A percentile compares a stretch with the other conserved stretches of the same genome.
phyloP scores from a whole-genome alignment of 2,113 vertebrate genomes.

The Phalacrocorax pelagicus region DNA sequence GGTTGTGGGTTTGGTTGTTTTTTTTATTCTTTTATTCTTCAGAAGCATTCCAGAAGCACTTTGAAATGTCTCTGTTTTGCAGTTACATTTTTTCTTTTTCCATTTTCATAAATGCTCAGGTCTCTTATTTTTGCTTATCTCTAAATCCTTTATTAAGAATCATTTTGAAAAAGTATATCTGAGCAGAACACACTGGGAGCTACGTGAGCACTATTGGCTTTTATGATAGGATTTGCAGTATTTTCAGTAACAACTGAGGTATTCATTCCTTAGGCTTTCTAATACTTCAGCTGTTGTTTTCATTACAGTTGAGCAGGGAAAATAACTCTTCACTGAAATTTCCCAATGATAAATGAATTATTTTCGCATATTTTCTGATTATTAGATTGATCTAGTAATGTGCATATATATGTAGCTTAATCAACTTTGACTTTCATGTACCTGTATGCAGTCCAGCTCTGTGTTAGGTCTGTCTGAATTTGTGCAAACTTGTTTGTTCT shows the following conservation, averaged over 20 bases:
- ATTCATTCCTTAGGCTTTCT: background rate
- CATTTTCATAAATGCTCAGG: background rate
- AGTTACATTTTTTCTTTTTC: background rate
- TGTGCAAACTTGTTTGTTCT: background rate
- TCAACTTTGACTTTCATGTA: background rate
- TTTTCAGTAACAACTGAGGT: background rate
- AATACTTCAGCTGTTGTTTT: background rate
- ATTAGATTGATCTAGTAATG: background rate
- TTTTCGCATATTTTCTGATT: background rate
- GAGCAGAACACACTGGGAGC: background rate
- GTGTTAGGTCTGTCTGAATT: background rate
- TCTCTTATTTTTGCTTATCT: background rate
- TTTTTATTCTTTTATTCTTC: background rate
- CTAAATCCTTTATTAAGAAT: background rate
- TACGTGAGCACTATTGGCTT: background rate
- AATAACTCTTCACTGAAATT: background rate
- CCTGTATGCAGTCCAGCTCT: background rate
- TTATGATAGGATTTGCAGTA: background rate
- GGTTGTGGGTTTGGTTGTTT: too few species aligned
- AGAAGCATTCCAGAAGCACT: background rate
- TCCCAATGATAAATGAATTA: background rate
- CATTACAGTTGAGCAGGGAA: background rate
- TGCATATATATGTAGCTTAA: background rate
- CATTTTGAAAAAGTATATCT: background rate
- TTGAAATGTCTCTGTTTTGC: background rate